phyloP scores from a whole-genome alignment of 92 coral and sea anemone species.

The Meandrina meandrites region DNA sequence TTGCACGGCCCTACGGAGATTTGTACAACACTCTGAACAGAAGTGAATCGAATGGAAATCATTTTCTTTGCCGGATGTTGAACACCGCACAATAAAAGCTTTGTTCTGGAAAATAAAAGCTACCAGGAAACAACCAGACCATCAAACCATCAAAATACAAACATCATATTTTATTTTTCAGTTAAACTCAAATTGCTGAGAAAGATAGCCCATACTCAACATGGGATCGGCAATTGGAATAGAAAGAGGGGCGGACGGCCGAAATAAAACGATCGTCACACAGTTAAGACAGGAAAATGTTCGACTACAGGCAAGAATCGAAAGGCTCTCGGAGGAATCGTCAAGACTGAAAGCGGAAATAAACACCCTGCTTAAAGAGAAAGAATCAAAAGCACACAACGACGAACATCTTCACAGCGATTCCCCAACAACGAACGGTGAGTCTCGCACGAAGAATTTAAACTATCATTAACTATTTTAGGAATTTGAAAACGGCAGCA shows the following conservation, averaged over 20 bases:
- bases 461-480: neutral
- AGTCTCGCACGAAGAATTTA: neutral
- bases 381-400: neutral
- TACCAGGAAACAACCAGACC: constrained; percentile 1
- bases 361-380: neutral
- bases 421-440: neutral
- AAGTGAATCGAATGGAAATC: neutral
- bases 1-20: neutral
- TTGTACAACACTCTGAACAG: neutral
- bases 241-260: neutral
- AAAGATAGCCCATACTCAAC: no score
- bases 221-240: constrained; percentile 29
- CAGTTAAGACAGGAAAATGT: constrained; percentile 29
- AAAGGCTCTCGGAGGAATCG: constrained; percentile 4
- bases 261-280: neutral
- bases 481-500: neutral
- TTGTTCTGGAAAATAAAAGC: neutral
- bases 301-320: constrained; percentile 27
- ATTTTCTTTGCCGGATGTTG: neutral
- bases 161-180: neutral
- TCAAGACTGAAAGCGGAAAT: constrained; percentile 13
- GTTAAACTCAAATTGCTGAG: neutral
- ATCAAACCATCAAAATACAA: neutral
- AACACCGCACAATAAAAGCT: neutral
- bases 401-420: neutral